Percentiles rank a stretch among this genome's conserved stretches.
These are phyloP conservation scores for Phymatocera aterrima DNA, from an alignment of 2,888 invertebrate species.

Conservation along the genomic window DNA sequence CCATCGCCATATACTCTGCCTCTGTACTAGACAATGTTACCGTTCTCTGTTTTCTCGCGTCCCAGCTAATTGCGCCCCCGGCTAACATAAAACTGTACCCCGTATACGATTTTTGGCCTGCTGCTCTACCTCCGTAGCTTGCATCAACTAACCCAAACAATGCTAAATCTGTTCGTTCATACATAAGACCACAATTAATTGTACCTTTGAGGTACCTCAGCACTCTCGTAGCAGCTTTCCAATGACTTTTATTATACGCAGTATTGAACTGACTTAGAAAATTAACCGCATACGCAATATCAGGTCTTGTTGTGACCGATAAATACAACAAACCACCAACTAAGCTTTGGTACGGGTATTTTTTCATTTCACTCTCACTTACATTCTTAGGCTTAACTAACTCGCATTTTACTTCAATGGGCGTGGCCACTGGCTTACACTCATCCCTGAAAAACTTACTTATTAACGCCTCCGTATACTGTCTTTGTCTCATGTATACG, in stretches of 20 bases:
- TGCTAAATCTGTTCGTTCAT: not conserved
- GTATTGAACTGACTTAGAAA: conserved; percentile 51
- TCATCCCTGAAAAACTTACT: conserved; percentile 45
- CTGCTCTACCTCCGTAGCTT: conserved; percentile 52
- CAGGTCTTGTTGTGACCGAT: conserved; percentile 46
- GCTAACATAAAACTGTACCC: not conserved
- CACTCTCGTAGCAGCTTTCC: conserved; percentile 53
- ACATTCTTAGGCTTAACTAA: conserved; percentile 11
- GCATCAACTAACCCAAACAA: conserved; percentile 53
- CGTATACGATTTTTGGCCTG: conserved; percentile 45
- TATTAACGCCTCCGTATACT: conserved; percentile 42
- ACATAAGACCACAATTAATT: conserved; percentile 46
- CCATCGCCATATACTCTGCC: too few relatives aligned
- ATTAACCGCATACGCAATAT: conserved; percentile 46
- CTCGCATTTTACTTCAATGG: conserved; percentile 41
- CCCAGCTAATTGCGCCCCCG: too few relatives aligned
- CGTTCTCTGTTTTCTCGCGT: too few relatives aligned
- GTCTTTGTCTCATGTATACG: conserved; percentile 30
- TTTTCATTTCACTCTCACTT: conserved; percentile 26
- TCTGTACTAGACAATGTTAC: too few relatives aligned
- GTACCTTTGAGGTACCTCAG: conserved; percentile 56
- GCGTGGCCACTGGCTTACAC: conserved; percentile 43
- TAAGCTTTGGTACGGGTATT: conserved; percentile 48
- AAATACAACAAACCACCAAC: conserved; percentile 46
- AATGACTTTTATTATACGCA: conserved; percentile 50